phyloP scores from a whole-genome alignment of 1,140 invertebrate genomes.

The Grapholita molesta region DNA sequence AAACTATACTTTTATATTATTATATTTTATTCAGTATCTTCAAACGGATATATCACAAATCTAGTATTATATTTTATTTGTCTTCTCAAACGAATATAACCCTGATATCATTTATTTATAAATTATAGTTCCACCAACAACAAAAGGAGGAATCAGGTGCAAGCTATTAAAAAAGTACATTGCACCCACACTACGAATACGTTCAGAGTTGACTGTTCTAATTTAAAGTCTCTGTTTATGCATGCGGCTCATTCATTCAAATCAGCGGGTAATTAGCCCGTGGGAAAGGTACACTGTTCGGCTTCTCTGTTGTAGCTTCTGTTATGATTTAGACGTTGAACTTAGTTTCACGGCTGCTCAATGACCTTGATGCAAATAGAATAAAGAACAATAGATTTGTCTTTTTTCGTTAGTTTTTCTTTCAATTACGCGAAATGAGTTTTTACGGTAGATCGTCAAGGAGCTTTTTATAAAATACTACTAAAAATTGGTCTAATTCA shows the following conservation, averaged over 20 bases:
- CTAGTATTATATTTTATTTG: not conserved
- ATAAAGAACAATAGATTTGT: not conserved
- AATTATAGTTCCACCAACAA: not conserved
- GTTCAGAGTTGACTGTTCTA: not conserved
- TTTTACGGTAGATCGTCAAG: not conserved
- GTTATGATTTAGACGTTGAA: not conserved
- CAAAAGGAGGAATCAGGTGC: not conserved
- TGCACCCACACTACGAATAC: not conserved
- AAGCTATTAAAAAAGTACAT: not conserved
- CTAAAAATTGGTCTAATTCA: no score
- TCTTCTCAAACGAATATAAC: not conserved
- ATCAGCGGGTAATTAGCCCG: not conserved
- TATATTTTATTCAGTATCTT: no score
- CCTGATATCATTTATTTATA: not conserved
- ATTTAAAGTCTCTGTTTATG: not conserved
- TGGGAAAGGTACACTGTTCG: not conserved
- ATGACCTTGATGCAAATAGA: not conserved
- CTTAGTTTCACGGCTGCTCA: not conserved
- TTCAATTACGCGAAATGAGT: not conserved
- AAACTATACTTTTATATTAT: no score
- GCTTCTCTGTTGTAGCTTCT: not conserved
- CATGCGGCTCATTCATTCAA: not conserved
- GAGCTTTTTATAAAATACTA: not conserved
- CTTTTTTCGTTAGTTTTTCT: not conserved
- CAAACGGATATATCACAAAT: no score